A percentile compares a stretch with the other conserved stretches of the same genome.
Evolutionary conservation across 92 coral and sea anemone genomes (phyloP).

Genomic region (Porites cylindrica): DNA sequence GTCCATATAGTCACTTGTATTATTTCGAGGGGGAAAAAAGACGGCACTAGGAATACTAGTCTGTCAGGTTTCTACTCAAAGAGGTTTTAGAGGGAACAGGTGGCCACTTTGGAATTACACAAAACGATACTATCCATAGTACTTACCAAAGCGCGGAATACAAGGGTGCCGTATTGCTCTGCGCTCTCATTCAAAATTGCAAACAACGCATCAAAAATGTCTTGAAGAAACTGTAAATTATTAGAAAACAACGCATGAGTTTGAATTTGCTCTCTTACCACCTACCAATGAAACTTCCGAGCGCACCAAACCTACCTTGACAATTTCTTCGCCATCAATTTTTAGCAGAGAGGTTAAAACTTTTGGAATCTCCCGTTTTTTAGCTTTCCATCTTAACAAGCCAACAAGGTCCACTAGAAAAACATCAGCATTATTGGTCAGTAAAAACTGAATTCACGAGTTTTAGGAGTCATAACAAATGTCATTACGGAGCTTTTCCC

Average conservation of each 20-base stretch:
- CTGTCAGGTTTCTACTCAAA: no score
- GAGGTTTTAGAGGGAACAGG: no score
- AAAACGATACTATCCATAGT: no score
- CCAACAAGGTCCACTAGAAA: conserved; percentile 93
- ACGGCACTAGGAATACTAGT: no score
- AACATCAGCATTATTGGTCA: background rate
- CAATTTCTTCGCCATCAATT: conserved; percentile 97
- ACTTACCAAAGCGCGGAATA: conserved; percentile 96
- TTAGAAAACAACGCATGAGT: background rate
- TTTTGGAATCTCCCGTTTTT: conserved; percentile 71
- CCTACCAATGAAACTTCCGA: background rate
- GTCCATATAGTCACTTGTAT: no score
- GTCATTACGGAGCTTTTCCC: no score
- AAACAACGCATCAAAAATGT: conserved; percentile 96
- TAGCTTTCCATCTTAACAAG: conserved; percentile 89
- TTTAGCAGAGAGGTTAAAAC: conserved; percentile 85
- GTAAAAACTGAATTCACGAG: background rate
- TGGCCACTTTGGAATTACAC: no score
- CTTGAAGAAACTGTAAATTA: conserved; percentile 92
- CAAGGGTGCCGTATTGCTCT: conserved; percentile 89
- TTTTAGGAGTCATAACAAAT: no score
- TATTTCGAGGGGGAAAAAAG: no score
- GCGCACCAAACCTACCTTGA: conserved; percentile 64
- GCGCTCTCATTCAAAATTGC: conserved; percentile 88
- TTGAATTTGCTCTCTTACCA: background rate